These are phyloP conservation scores for Chorisops tibialis DNA, from an alignment of 2,888 invertebrate genomes.

Conservation along the genomic window DNA sequence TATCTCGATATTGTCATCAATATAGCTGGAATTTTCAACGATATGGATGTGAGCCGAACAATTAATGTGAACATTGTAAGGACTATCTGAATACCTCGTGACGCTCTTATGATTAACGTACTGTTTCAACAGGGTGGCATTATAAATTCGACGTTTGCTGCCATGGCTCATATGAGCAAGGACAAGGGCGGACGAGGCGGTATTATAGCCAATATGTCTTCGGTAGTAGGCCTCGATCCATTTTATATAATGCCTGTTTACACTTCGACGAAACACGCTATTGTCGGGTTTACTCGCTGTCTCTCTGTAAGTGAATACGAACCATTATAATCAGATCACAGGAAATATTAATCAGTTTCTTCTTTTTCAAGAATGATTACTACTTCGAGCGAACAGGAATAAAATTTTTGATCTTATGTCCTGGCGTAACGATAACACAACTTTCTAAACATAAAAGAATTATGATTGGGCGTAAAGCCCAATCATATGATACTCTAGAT, in stretches of 20 bases:
- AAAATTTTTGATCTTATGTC: slow-evolving; percentile 48
- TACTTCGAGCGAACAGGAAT: slow-evolving; percentile 47
- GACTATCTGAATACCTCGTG: neutral
- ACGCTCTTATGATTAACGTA: neutral
- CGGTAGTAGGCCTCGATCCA: slow-evolving; percentile 50
- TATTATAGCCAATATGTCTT: slow-evolving; percentile 51
- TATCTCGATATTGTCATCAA: slow-evolving; percentile 48
- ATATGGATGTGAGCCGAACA: slow-evolving; percentile 45
- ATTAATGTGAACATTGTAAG: slow-evolving; percentile 55
- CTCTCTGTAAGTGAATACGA: slow-evolving; percentile 45
- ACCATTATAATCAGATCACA: neutral
- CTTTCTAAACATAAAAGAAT: too few species aligned
- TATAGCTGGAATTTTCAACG: slow-evolving; percentile 50
- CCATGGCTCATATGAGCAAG: slow-evolving; percentile 46
- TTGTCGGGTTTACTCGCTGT: slow-evolving; percentile 52
- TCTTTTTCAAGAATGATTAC: slow-evolving; percentile 43
- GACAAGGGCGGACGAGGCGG: slow-evolving; percentile 53
- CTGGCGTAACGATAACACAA: slow-evolving; percentile 50
- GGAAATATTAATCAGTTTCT: slow-evolving; percentile 3
- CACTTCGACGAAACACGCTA: slow-evolving; percentile 52
- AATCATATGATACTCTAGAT: too few species aligned
- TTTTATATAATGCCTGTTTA: slow-evolving; percentile 50
- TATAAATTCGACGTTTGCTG: slow-evolving; percentile 52
- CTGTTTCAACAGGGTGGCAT: slow-evolving; percentile 46
- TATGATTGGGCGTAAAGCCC: too few species aligned